These are phyloP conservation scores for Psix sp. DNA, from an alignment of 1,140 invertebrate genomes.

Conservation along the genomic window DNA sequence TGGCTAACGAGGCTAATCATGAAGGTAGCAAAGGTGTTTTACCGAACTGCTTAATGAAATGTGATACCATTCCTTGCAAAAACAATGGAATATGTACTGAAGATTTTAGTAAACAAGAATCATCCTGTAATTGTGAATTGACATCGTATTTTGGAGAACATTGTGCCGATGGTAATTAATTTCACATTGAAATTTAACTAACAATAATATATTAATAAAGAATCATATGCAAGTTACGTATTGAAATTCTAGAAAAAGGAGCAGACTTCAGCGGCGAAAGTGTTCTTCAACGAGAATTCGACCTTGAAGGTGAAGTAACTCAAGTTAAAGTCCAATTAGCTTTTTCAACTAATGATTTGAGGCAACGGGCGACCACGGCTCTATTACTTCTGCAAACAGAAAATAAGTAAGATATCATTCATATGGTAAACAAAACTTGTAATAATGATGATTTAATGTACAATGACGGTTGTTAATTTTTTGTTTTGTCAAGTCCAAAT, in stretches of 20 bases:
- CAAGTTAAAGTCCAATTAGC: slow-evolving; percentile 87
- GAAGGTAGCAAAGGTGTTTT: slow-evolving; percentile 85
- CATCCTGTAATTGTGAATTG: slow-evolving; percentile 90
- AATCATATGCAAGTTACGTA: background rate
- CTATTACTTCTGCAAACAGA: slow-evolving; percentile 88
- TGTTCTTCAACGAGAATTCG: slow-evolving; percentile 86
- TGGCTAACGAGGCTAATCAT: slow-evolving; percentile 84
- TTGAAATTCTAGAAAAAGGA: slow-evolving; percentile 84
- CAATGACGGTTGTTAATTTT: slow-evolving; percentile 9
- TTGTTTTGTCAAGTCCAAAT: slow-evolving; percentile 16
- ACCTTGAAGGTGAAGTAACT: slow-evolving; percentile 82
- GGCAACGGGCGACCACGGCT: slow-evolving; percentile 86
- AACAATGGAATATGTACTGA: slow-evolving; percentile 93
- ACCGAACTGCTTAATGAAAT: slow-evolving; percentile 91
- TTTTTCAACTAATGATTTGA: slow-evolving; percentile 87
- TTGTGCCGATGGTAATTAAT: slow-evolving; percentile 78
- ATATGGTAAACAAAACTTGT: background rate
- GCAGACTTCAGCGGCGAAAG: slow-evolving; percentile 92
- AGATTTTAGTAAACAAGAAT: slow-evolving; percentile 89
- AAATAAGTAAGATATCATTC: slow-evolving; percentile 81
- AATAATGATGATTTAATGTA: no score
- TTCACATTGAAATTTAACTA: background rate
- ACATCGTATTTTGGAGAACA: slow-evolving; percentile 91
- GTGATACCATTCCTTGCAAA: slow-evolving; percentile 90
- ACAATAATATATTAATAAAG: no score